Conservation (phyloP, 1,140 invertebrate genomes). For the Zaprionus africanus region DNA sequence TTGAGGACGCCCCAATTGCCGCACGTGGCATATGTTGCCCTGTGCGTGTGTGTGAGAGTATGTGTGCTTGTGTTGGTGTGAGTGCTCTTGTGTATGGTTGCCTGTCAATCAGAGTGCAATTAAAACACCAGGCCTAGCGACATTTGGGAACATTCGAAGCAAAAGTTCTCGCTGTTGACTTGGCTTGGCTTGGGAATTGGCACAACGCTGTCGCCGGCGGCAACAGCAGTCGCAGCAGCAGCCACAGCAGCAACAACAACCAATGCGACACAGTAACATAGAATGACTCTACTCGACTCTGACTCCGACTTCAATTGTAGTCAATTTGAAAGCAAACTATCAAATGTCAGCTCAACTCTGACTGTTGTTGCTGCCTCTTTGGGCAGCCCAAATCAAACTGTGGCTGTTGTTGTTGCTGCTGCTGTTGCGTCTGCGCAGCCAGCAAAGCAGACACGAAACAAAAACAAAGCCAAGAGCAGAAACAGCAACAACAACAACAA, state of each 20-base stretch:
- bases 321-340: constrained; percentile 81
- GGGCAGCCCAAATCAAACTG: constrained; percentile 59
- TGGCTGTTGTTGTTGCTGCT: constrained; percentile 33
- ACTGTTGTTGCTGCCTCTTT: constrained; percentile 42
- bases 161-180: constrained; percentile 52
- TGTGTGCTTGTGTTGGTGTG: neutral
- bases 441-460: constrained; percentile 33
- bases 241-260: constrained; percentile 22
- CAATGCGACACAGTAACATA: constrained; percentile 74
- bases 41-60: neutral
- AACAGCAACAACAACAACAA: constrained; percentile 33
- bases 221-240: constrained; percentile 43
- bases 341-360: constrained; percentile 67
- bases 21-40: constrained; percentile 26
- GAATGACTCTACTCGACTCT: constrained; percentile 48
- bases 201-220: constrained; percentile 62
- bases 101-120: constrained; percentile 68
- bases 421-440: constrained; percentile 67
- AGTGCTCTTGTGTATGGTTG: constrained; percentile 2
- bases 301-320: constrained; percentile 63
- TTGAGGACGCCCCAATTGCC: neutral
- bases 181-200: constrained; percentile 72
- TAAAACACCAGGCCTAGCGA: constrained; percentile 53
- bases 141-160: constrained; percentile 52
- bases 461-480: constrained; percentile 30